Percentiles rank a stretch among this genome's conserved stretches.
Conservation (phyloP, 1,140 invertebrate species). For the Metopolophium dirhodum region DNA sequence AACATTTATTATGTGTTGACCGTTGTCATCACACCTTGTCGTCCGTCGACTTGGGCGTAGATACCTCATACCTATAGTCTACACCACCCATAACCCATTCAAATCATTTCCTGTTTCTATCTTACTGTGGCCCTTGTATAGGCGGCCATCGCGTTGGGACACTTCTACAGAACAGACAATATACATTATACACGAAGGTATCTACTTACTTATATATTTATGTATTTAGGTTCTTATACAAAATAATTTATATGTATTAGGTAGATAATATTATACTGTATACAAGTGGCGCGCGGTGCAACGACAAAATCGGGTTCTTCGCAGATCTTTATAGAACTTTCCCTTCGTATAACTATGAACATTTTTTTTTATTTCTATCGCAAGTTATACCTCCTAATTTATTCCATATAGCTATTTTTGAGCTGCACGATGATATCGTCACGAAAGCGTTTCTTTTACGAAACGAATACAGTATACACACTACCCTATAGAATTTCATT, state of each 20-base stretch:
- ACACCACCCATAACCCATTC: background rate
- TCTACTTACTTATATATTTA: too few relatives aligned
- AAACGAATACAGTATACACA: background rate
- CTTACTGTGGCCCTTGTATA: background rate
- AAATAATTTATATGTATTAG: background rate
- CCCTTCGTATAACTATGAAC: background rate
- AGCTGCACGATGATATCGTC: background rate
- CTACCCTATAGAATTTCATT: background rate
- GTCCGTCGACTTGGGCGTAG: background rate
- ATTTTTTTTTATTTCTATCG: background rate
- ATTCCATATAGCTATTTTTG: background rate
- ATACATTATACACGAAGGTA: too few relatives aligned
- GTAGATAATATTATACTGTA: background rate
- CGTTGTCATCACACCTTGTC: slow-evolving; percentile 36
- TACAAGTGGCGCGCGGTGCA: background rate
- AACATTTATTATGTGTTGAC: slow-evolving; percentile 8
- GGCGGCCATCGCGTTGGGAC: background rate
- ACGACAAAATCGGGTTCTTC: background rate
- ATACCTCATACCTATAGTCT: background rate
- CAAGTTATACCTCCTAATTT: background rate
- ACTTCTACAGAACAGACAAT: background rate
- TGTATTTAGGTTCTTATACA: too few relatives aligned
- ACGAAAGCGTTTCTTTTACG: background rate
- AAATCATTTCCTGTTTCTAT: slow-evolving; percentile 25
- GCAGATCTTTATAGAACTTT: background rate